Evolutionary conservation across 1,140 invertebrate genomes (phyloP), one percentile per base, ranked within the genome.

Genomic region (Drosophila nasuta): DNA sequence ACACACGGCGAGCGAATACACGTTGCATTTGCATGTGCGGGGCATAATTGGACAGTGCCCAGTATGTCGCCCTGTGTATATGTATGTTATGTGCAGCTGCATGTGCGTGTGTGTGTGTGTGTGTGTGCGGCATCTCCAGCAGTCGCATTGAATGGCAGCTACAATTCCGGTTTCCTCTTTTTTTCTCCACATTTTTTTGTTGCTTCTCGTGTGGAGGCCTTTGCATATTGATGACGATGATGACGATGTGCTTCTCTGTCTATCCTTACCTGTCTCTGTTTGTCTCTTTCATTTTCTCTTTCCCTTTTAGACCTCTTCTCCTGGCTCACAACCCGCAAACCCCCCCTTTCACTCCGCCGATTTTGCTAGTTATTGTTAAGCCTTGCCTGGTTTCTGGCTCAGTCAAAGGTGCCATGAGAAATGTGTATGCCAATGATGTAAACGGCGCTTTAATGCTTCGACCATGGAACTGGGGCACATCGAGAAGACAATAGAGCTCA

Each of bases 1-100:
- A 25, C 20, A 25, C 20, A 25, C 20, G 20, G 20, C 20, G 0
- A 25, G 28, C 15, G 7, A 5, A 41, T 46, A 79, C 81, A 89
- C 80, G 81, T 83, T 88, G 83, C 83, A 89, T 88, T 85, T 88
- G 74, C 85, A 89, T 88, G 85, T 89, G 83, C 82, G 81, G 52
- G 85, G 74, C 85, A 87, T 87, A 87, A 88, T 88, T 87, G 83
- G 82, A 86, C 79, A 86, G 75, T 68, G 59, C 77, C 72, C 67
- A 63, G 57, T 33, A 52, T 54, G 48, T 56, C 8, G 63, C 70
- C 58, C 69, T 51, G 63, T 78, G 51, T 57, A 51, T 49, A 45
- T 13, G n/a, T 45, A 45, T 25, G 20, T 25, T 45, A 45, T 54
- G 52, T 58, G 67, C 20, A 35, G 66, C 43, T 20, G 35, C 17